Conservation (phyloP, 2,113 vertebrate species). For the Lanius collurio region DNA sequence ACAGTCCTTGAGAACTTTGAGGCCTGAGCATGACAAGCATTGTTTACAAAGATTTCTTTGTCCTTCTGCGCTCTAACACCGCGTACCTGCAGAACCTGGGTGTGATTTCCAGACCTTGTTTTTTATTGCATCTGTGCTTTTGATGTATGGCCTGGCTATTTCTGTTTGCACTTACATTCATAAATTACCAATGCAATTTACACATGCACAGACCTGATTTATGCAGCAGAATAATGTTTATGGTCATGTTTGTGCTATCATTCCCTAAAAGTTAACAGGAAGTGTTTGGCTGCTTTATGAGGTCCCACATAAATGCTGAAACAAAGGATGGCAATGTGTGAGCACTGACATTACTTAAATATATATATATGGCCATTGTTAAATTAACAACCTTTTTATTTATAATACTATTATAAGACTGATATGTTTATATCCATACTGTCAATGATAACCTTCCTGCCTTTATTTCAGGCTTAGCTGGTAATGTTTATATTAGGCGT, state of each 20-base stretch:
- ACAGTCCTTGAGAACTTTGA: not conserved
- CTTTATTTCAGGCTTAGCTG: conserved; percentile 51
- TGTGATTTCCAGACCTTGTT: not conserved
- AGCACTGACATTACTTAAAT: conserved; percentile 54
- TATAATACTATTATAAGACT: conserved; percentile 68
- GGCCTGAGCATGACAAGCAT: not conserved
- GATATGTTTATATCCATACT: conserved; percentile 67
- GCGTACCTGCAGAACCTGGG: not conserved
- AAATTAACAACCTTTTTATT: conserved; percentile 71
- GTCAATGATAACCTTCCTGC: conserved; percentile 51
- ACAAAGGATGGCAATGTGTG: conserved; percentile 48
- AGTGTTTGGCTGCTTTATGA: conserved; percentile 58
- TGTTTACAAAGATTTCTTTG: not conserved
- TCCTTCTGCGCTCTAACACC: not conserved
- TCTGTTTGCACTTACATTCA: conserved; percentile 25
- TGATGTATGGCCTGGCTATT: conserved; percentile 16
- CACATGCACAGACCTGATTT: not conserved
- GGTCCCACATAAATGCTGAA: conserved; percentile 58
- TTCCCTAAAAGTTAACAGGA: conserved; percentile 51
- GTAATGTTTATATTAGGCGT: conserved; percentile 44
- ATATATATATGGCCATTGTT: conserved; percentile 57
- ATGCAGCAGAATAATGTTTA: conserved; percentile 34
- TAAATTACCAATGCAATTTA: conserved; percentile 38
- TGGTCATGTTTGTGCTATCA: not conserved
- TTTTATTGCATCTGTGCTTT: not conserved